Base-by-base conservation (phyloP, 2,888 invertebrate genomes). In the Chalcis sispes region DNA sequence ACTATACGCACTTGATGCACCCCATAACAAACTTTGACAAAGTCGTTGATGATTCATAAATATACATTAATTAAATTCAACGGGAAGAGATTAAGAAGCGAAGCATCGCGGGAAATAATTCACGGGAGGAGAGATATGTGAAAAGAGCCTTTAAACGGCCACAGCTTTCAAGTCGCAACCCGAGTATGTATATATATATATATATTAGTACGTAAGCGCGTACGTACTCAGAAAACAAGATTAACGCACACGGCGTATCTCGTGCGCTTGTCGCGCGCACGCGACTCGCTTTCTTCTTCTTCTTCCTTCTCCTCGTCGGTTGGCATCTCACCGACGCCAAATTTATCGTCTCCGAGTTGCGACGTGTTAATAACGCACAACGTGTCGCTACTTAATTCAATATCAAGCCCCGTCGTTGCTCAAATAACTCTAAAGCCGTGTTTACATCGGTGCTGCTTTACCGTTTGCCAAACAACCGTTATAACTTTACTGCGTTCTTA, bases 371-470 rank as follows among this genome's bases (percentile, higher is more conserved):
- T 50, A 71, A 72, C 40, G 42, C 29, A 42, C 32, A 7, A 20
- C 42, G 42, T 40, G 48, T 62, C 36, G 46, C 71, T 54, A 46
- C 71, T 64, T 46, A 64, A 72, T 72, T 56, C 23, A 64, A 72
- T 64, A 64, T 64, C 29, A 61, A 70, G 32, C 25, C 46, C 36
- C 7, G 36, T 25, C 46, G 20, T n/a, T 40, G 54, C 54, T 52
- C 27, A 40, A 25, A 54, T 42, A 66, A 66, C 18, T 54, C 27
- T 42, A 48, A 23, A 40, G 32, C 10, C 25, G 40, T 40, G 50
- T 54, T 66, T 36, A 54, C 50, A 54, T 36, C 46, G n/a, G 29
- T 8, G n/a, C 48, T 18, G 27, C 48, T 64, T 48, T 64, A 64
- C 64, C 40, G 66, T 54, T 66, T 42, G 10, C 25, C 48, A 15